Base-by-base conservation (phyloP, 2,888 invertebrate genomes). In the Leptura quadrifasciata region DNA sequence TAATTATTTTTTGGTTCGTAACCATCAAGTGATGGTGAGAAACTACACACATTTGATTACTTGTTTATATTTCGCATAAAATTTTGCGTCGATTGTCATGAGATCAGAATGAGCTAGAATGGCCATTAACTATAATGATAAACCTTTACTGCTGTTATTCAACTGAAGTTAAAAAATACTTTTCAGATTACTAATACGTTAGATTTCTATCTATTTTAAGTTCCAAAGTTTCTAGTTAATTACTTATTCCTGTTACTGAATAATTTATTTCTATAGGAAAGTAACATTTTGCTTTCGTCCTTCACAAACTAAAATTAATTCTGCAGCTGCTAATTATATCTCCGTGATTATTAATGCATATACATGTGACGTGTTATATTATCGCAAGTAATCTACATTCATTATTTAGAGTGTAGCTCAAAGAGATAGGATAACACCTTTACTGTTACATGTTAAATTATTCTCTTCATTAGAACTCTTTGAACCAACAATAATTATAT, bases 361-460 rank as follows among this genome's bases (percentile, higher is more conserved):
- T n/a, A 47, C 47, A n/a, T 47, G 15, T 47, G 47, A 47, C 47
- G n/a, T 47, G 47, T 47, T n/a, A 47, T 47, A n/a, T 47, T 47
- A 47, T n/a, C 15, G 17, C 47, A 15, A n/a, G 35, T 47, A 47
- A 47, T 47, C 47, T 47, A 6, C 47, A 47, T 67, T 35, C 39
- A 67, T 67, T 67, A 67, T 35, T 24, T 57, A 20, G 57, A 57
- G 57, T 57, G 21, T 57, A 21, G 57, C 57, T 20, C 57, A 20
- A 21, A 57, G 57, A 21, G 57, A 20, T 2, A 57, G 20, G 10
- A 57, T 57, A 20, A 21, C 8, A 20, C 4, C 18, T 10, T 20
- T 21, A 6, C 12, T 12, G 18, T 20, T 20, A 20, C 21, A 15
- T 57, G 15, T 9, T 57, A 57, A 57, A 57, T 20, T 20, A 57